phyloP scores from a whole-genome alignment of 1,140 invertebrate genomes.

The Tenebrio molitor region DNA sequence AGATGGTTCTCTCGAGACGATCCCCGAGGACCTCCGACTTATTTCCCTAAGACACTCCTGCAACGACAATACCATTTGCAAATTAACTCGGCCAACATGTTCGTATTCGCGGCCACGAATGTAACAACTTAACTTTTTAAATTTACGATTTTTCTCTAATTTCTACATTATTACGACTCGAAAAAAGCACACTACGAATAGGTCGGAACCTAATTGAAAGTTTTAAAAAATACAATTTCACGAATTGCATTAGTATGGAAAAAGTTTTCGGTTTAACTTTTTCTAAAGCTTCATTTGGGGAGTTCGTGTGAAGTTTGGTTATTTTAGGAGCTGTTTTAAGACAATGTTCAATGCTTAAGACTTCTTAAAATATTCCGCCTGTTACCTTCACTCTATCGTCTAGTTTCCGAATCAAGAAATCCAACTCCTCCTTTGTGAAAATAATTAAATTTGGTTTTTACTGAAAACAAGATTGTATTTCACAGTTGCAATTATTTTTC shows the following conservation, averaged over 20 bases:
- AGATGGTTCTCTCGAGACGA: constrained; percentile 24
- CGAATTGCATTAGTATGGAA: constrained; percentile 5
- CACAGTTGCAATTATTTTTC: too few relatives aligned
- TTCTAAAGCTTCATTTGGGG: constrained; percentile 15
- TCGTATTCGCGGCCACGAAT: not conserved
- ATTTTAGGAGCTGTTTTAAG: not conserved
- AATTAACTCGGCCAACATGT: constrained; percentile 21
- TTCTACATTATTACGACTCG: not conserved
- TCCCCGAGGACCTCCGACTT: constrained; percentile 17
- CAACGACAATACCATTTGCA: constrained; percentile 26
- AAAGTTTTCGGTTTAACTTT: constrained; percentile 15
- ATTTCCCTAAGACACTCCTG: constrained; percentile 25
- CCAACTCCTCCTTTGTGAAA: too few relatives aligned
- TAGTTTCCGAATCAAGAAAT: too few relatives aligned
- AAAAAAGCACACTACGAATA: not conserved
- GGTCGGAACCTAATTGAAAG: constrained; percentile 9
- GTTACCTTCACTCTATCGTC: too few relatives aligned
- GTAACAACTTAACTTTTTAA: not conserved
- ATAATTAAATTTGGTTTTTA: too few relatives aligned
- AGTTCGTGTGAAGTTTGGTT: constrained; percentile 1
- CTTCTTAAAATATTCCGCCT: too few relatives aligned
- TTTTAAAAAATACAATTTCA: constrained; percentile 14
- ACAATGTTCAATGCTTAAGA: too few relatives aligned
- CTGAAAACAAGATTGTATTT: too few relatives aligned
- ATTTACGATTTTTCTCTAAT: not conserved